Base-by-base conservation (phyloP, 2,888 invertebrate species). In the Prosopocoilus inquinatus region DNA sequence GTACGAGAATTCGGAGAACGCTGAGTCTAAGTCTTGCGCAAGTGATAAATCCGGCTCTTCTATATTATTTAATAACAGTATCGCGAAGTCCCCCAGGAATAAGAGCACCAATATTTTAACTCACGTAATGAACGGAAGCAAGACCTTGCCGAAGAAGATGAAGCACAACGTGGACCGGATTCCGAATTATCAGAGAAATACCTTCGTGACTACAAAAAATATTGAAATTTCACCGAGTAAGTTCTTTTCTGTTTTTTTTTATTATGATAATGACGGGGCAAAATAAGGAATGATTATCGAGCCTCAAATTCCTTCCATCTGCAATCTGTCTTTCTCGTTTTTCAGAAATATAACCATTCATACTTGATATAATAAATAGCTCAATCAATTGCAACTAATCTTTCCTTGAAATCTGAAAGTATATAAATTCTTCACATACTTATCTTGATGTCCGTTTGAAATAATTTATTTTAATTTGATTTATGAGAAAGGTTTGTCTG, bases 21-120 rank as follows among this genome's bases (percentile, higher is more conserved):
- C 67, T 48, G 62, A 61, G 12, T 41, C 47, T 11, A 50, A 44
- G 36, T 53, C 53, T 15, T 46, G 9, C 35, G 39, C 45, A 16
- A 52, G 41, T 41, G 49, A 50, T 28, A 49, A 51, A 11, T 46
- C 45, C 7, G 39, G 51, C 12, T 63, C 61, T 49, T 39, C 43
- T 20, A 9, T 35, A 9, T 62, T 59, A 47, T 53, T 50, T 5
- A 58, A 50, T 13, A 59, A 57, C 34, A 44, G 44, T 20, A 68
- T 67, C 47, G 57, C 60, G 15, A 59, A 64, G 50, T 32, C 61
- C 4, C 57, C 64, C 59, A 77, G 85, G 64, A 78, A 81, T 64
- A 86, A 84, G 70, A 86, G 85, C 68, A 75, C 79, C 3, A 86
- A 85, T 73, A 76, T 82, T 36, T 70, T 86, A 55, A 79, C 81